phyloP scores from a whole-genome alignment of 2,113 vertebrate species.

The Brachyhypopomus occidentalis region DNA sequence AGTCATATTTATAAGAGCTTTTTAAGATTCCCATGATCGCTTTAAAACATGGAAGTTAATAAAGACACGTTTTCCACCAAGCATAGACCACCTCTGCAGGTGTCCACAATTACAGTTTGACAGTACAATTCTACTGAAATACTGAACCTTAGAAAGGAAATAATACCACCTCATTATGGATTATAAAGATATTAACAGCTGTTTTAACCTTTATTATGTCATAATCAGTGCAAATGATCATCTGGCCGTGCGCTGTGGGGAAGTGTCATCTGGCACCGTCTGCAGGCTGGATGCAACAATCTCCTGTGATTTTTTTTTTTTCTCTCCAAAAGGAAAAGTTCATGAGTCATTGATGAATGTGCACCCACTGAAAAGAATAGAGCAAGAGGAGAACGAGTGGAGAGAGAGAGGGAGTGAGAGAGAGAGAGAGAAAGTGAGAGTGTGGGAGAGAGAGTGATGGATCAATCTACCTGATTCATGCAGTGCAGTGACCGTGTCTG shows the following conservation, averaged over 20 bases:
- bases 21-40: conserved; percentile 33
- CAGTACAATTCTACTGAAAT: neutral
- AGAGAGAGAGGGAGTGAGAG: no score
- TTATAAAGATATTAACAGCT: conserved; percentile 14
- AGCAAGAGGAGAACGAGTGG: neutral
- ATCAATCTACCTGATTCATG: conserved; percentile 48
- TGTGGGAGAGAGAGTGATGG: neutral
- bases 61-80: conserved; percentile 18
- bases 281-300: neutral
- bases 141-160: neutral
- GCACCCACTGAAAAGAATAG: conserved; percentile 11
- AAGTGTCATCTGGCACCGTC: neutral
- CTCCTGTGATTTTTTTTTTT: conserved; percentile 18
- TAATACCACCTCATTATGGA: neutral
- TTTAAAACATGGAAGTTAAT: conserved; percentile 24
- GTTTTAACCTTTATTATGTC: neutral
- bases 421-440: neutral
- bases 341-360: conserved; percentile 34
- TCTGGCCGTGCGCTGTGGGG: neutral
- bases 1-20: conserved; percentile 33
- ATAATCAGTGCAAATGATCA: neutral
- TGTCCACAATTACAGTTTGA: neutral
- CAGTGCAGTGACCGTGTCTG: conserved; percentile 3
- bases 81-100: conserved; percentile 28
- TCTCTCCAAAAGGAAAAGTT: conserved; percentile 7